Conservation (phyloP, 2,797 vertebrate genomes). For the Myripristis jacobus region DNA sequence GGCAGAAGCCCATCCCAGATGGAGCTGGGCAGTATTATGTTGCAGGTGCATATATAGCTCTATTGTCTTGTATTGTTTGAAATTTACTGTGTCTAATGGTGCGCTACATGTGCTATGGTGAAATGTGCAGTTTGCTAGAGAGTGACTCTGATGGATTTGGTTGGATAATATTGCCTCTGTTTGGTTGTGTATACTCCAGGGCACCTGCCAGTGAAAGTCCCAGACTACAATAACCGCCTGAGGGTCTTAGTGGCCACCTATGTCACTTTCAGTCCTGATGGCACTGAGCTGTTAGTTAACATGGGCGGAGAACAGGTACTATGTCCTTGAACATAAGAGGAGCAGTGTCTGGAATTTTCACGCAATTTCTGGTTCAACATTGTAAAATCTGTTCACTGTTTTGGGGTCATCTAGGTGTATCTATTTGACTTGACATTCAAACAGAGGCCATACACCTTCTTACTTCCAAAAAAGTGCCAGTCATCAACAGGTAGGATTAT, state of each 20-base stretch:
- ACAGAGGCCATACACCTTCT: slow-evolving; percentile 95
- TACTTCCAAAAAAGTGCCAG: slow-evolving; percentile 94
- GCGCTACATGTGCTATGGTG: background rate
- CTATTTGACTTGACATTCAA: slow-evolving; percentile 97
- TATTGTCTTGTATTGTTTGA: background rate
- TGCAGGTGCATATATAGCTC: slow-evolving; percentile 85
- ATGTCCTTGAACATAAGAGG: background rate
- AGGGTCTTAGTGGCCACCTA: slow-evolving; percentile 97
- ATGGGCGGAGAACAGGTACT: slow-evolving; percentile 99
- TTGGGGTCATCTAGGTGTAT: slow-evolving; percentile 88
- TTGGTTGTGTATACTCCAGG: slow-evolving; percentile 77
- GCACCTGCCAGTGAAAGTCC: slow-evolving; percentile 94
- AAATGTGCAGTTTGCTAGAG: background rate
- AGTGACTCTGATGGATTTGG: background rate
- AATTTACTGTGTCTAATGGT: background rate
- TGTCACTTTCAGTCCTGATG: slow-evolving; percentile 97
- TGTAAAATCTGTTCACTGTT: slow-evolving; percentile 10
- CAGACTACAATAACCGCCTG: slow-evolving; percentile 96
- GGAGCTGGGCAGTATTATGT: slow-evolving; percentile 98
- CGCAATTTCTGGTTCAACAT: background rate
- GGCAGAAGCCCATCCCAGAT: slow-evolving; percentile 94
- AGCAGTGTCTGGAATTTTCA: background rate
- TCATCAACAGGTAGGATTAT: slow-evolving; percentile 85
- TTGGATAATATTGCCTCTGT: slow-evolving; percentile 27
- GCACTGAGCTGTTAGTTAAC: slow-evolving; percentile 97